phyloP scores from a whole-genome alignment of 2,113 vertebrate genomes.

The Zootoca vivipara region DNA sequence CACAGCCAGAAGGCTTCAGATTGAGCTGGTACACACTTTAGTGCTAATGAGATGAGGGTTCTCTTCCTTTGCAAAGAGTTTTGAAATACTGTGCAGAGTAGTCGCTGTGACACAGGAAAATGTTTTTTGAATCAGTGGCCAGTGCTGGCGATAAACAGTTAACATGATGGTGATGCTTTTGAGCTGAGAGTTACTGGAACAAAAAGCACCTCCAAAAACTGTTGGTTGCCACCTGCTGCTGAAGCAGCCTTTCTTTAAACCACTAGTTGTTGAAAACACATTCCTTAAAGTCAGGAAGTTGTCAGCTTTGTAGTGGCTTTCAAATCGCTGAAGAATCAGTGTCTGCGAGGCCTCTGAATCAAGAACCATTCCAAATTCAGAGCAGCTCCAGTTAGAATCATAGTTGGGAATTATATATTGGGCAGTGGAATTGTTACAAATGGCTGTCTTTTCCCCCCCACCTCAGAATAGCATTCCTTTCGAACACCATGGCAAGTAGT shows the following conservation, averaged over 20 bases:
- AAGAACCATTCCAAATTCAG: conserved; percentile 38
- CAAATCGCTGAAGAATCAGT: conserved; percentile 31
- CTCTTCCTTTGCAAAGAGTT: conserved; percentile 7
- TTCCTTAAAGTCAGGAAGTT: conserved; percentile 40
- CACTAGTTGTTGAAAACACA: neutral
- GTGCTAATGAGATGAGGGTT: neutral
- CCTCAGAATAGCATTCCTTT: conserved; percentile 99
- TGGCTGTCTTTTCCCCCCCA: conserved; percentile 85
- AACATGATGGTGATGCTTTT: neutral
- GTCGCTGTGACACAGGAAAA: conserved; percentile 4
- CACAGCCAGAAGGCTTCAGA: neutral
- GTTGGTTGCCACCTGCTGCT: conserved; percentile 42
- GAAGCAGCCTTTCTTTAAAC: conserved; percentile 28
- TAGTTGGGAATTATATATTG: conserved; percentile 42
- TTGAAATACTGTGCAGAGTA: conserved; percentile 29
- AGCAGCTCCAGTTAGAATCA: conserved; percentile 19
- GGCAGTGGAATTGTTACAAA: conserved; percentile 74
- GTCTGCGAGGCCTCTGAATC: conserved; percentile 23
- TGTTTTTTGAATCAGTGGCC: conserved; percentile 37
- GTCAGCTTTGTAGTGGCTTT: conserved; percentile 19
- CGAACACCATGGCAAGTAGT: conserved; percentile 98
- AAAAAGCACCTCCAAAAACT: neutral
- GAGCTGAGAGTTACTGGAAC: neutral
- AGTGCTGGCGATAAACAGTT: conserved; percentile 2
- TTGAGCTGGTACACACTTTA: neutral